A percentile compares a stretch with the other conserved stretches of the same genome.
Conservation (phyloP, 2,888 invertebrate species). For the Sabellastarte sp. region DNA sequence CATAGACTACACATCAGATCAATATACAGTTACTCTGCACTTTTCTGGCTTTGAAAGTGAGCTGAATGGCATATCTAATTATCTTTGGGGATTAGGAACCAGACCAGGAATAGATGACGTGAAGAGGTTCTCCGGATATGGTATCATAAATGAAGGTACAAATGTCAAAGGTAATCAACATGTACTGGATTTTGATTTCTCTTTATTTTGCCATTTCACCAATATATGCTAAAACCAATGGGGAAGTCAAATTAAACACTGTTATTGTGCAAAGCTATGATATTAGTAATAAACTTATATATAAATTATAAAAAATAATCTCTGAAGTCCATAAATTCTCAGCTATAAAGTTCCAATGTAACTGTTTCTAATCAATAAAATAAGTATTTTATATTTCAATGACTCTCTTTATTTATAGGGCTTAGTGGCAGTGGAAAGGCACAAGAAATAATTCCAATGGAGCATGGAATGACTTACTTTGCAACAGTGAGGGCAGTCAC, state of each 20-base stretch:
- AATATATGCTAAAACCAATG: no score
- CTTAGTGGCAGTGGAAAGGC: not conserved
- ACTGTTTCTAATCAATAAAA: no score
- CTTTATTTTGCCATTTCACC: no score
- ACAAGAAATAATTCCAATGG: not conserved
- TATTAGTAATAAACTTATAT: not conserved
- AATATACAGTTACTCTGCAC: conserved; percentile 31
- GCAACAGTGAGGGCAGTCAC: conserved; percentile 7
- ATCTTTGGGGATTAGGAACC: conserved; percentile 39
- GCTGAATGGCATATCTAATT: conserved; percentile 32
- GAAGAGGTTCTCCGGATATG: conserved; percentile 25
- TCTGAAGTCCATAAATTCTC: not conserved
- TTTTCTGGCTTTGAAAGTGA: conserved; percentile 36
- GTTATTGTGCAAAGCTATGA: no score
- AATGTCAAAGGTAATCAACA: no score
- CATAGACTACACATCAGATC: conserved; percentile 32
- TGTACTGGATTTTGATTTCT: no score
- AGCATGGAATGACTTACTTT: conserved; percentile 1
- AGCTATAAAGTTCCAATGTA: no score
- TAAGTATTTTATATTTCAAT: no score
- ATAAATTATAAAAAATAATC: not conserved
- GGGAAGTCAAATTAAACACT: no score
- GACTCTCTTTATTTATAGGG: no score
- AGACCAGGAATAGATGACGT: conserved; percentile 33
- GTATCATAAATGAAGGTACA: no score